phyloP scores from a whole-genome alignment of 2,113 vertebrate species.

The Macrotus californicus region DNA sequence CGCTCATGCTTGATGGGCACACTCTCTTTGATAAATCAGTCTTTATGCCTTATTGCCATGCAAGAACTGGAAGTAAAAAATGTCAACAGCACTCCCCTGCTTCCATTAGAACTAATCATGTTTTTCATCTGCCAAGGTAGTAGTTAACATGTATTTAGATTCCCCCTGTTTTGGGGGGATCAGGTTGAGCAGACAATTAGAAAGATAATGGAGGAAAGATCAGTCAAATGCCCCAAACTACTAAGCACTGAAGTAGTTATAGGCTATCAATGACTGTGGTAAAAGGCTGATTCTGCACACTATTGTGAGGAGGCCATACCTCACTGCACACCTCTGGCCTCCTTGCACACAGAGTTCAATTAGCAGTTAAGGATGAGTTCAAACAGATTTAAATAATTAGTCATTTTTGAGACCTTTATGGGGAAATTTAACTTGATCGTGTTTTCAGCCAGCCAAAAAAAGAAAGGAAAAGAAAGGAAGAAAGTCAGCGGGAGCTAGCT shows the following conservation, averaged over 20 bases:
- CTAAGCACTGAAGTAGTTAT: constrained; percentile 71
- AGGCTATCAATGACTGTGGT: constrained; percentile 45
- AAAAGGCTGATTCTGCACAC: constrained; percentile 65
- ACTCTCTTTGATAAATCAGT: constrained; percentile 82
- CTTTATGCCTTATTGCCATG: constrained; percentile 79
- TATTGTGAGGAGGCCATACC: constrained; percentile 66
- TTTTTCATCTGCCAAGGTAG: constrained; percentile 77
- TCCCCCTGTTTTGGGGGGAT: not conserved
- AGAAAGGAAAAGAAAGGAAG: not conserved
- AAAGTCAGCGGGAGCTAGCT: constrained; percentile 71
- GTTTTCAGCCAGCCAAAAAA: constrained; percentile 63
- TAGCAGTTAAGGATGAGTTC: constrained; percentile 79
- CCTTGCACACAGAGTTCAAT: constrained; percentile 74
- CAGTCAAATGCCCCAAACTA: constrained; percentile 72
- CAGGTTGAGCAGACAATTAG: constrained; percentile 61
- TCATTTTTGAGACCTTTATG: constrained; percentile 72
- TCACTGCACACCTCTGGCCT: constrained; percentile 66
- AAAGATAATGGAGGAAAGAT: constrained; percentile 74
- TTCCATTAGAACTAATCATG: constrained; percentile 78
- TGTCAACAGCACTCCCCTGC: constrained; percentile 74
- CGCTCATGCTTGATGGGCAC: constrained; percentile 75
- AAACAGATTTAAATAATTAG: constrained; percentile 76
- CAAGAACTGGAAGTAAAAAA: constrained; percentile 76
- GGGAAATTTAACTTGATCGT: constrained; percentile 68
- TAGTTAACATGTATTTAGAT: constrained; percentile 74